Evolutionary conservation across 2,113 vertebrate species (phyloP), one percentile per base, ranked within the genome.

Genomic region (Plotosus lineatus): DNA sequence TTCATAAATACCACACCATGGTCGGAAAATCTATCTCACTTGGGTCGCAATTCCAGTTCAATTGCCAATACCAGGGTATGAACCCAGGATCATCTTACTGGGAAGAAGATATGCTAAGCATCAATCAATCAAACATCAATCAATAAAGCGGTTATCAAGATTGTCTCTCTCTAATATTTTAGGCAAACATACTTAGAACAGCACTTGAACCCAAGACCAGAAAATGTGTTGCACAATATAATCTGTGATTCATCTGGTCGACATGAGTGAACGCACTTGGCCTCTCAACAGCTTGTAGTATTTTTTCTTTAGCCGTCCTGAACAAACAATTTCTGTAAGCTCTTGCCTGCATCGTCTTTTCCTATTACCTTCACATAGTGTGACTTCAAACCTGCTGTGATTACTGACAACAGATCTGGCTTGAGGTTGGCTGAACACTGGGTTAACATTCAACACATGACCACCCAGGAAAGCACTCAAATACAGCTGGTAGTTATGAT

Each of bases 331-430:
- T 63, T 42, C 48, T 55, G 7, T 81, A 42, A 31, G 33, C 31
- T 68, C 10, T 33, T 75, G 48, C 38, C 48, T 66, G 72, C 50
- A 56, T 68, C 11, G 12, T 75, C 72, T 65, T 44, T 81, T 81
- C 65, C 28, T 55, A 68, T 81, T 81, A 75, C 65, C 17, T 26
- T 75, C 48, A 66, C 60, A 51, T 53, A 42, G 46, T 56, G 26
- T 76, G 48, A 80, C 68, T 75, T 76, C 58, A 75, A 81, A 75
- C 79, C 72, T 65, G 48, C 58, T 44, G 58, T 53, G 40, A 53
- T 28, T 42, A 46, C 68, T 75, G 53, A 63, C 14, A 74, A 65
- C 26, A 74, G 33, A 33, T 42, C 69, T 42, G 55, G 40, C 44
- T 80, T 42, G 19, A 48, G 55, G 36, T 60, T 75, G 31, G 51